phyloP scores from a whole-genome alignment of 2,888 invertebrate genomes.

The Smittia aterrima region DNA sequence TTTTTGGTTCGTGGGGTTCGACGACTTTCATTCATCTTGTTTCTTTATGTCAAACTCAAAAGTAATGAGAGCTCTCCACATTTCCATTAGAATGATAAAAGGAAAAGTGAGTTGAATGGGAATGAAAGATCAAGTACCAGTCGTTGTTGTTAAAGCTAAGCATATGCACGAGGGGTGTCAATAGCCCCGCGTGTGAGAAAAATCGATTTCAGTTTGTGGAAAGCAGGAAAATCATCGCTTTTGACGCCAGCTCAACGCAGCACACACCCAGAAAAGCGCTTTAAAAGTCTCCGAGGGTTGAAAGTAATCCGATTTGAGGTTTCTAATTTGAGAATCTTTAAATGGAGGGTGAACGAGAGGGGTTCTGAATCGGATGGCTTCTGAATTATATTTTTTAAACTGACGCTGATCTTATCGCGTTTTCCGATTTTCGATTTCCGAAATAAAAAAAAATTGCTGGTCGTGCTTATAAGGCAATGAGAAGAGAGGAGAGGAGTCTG shows the following conservation, averaged over 20 bases:
- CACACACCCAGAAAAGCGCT: slow-evolving; percentile 1
- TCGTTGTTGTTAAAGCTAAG: not conserved
- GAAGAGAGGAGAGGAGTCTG: not conserved
- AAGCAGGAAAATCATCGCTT: not conserved
- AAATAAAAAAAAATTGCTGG: slow-evolving; percentile 9
- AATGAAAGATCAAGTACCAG: not conserved
- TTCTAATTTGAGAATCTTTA: slow-evolving; percentile 2
- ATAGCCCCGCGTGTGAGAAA: not conserved
- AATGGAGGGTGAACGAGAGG: slow-evolving; percentile 14
- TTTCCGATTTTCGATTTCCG: not conserved
- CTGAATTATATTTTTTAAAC: not conserved
- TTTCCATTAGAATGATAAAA: slow-evolving; percentile 9
- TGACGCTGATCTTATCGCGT: not conserved
- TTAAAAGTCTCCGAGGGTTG: not conserved
- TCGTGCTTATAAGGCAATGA: not conserved
- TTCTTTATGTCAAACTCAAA: not conserved
- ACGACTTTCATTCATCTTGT: not conserved
- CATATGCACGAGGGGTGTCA: not conserved
- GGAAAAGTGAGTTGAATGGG: not conserved
- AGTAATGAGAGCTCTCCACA: not conserved
- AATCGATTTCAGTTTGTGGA: not conserved
- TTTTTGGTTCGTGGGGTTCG: not conserved
- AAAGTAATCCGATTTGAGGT: slow-evolving; percentile 29
- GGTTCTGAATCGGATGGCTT: slow-evolving; percentile 8
- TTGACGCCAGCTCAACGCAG: not conserved